Base-by-base conservation (phyloP, 2,888 invertebrate species). In the Eupithecia tripunctaria region DNA sequence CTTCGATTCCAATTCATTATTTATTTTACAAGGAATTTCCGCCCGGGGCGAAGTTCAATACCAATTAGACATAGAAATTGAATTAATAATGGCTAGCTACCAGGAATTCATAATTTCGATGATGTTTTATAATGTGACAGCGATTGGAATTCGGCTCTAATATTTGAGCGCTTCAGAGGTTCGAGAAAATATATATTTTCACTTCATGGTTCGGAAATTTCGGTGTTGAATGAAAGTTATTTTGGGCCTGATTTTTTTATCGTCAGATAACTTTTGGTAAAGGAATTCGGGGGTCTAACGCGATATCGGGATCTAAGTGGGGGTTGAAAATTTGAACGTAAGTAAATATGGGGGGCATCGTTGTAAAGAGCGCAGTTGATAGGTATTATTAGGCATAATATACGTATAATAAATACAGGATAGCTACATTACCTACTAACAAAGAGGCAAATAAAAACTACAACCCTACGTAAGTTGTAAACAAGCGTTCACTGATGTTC, bases 21-120 rank as follows among this genome's bases (percentile, higher is more conserved):
- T 66, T 66, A 29, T 43, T 47, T 43, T 66, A 66, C 41, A 41
- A 68, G 62, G 60, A 62, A 43, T 29, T 66, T 59, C 65, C 56
- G 65, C 59, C 41, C 59, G 59, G 56, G 64, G 38, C 56, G 59
- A 64, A 64, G 56, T 70, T 65, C 65, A 65, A 65, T 70, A 65
- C 56, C 70, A 65, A 65, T 70, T 69, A 69, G 63, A 63, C 59
- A 70, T 65, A 63, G 51, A 66, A 70, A 70, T 70, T 65, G 70
- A 70, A 65, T 70, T 70, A 70, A 51, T 70, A 70, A 70, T 59
- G 32, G 62, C 64, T 21, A 43, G 62, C 43, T 66, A 73, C 59
- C 51, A 73, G 66, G 69, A 67, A 70, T 63, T 67, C 67, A 73
- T 67, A 69, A 72, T 68, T 38, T 27, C 7, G 32, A 10, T 65